Evolutionary conservation across 2,888 invertebrate genomes (phyloP), one percentile per base, ranked within the genome.

Genomic region (Ashinkailepas kermadecensis): DNA sequence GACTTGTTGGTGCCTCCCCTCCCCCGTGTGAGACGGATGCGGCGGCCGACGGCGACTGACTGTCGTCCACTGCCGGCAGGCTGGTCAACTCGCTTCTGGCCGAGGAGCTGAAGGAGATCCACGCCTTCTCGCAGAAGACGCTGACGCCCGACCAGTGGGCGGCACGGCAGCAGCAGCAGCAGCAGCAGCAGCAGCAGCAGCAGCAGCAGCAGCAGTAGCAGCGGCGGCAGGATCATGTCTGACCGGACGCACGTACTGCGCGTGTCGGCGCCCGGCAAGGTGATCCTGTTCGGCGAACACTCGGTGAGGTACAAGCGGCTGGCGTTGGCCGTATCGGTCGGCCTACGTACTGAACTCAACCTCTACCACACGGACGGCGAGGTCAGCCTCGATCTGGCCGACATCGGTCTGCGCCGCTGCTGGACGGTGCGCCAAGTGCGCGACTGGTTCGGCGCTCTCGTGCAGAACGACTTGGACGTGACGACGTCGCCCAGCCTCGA

Each of bases 201-300:
- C 23, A 79, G 79, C 58, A 81, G n/a, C n/a, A n/a, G 78, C 81
- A 39, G 39, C 81, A 78, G 58, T 54, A 21, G 58, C 78, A 78
- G 78, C 54, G 11, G 78, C 58, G 18, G 78, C 56, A 78, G 78
- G 0, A 15, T 57, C n/a, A 18, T 7, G 21, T 74, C 54, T 65
- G 12, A 25, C n/a, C 78, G 81, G 54, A 9, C 39, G 80, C 57
- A 54, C 57, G 85, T 86, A n/a, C 88, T 93, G 84, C 89, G 89
- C 86, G 91, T 94, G 70, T 93, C 94, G 74, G 94, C 97, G 80
- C 99, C 99, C 0, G 99, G 98, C 70, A 99, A 99, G 90, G 93
- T 98, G 13, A 99, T 99, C 84, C 89, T 99, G 8, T 95, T 95
- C 87, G 99, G 99, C n/a, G 99, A 99, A 88, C 99, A 99, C 88